Base-by-base conservation (phyloP, 1,140 invertebrate genomes). In the Aphelinus certus region DNA sequence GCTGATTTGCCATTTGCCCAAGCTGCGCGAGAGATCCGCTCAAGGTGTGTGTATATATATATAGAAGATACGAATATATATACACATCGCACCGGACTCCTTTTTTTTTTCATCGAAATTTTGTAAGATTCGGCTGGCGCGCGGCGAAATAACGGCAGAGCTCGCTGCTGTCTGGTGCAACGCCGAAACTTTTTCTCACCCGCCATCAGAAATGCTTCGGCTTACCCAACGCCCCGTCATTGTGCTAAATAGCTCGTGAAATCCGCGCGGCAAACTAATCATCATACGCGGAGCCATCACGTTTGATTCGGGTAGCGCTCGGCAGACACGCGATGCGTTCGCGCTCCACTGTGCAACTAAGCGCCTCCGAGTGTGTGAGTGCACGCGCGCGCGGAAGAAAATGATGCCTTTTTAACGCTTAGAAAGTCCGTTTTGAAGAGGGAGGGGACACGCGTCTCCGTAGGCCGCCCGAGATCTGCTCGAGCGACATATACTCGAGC, bases 171-270 rank as follows among this genome's bases (percentile, higher is more conserved):
- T 43, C 48, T 53, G 3, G 9, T 56, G 61, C 62, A 72, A 65
- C n/a, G 61, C 47, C 61, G 56, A 51, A 70, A 65, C 26, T 58
- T 72, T 51, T 72, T 72, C 71, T 72, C 63, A 72, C 71, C 51
- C 4, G 53, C 55, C 26, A 26, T 57, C 26, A n/a, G 56, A 3
- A 67, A 57, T 60, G 26, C 10, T 68, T 58, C 56, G 26, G 9
- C 42, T 72, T 72, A 65, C 71, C n/a, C 49, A 72, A 64, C 26
- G 26, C 26, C 26, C 26, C 56, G 6, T 57, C 47, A 66, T 45
- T 71, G 60, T 57, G 58, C 1, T 73, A 73, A 60, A 55, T 73
- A 67, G 63, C 26, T 66, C 63, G 47, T 45, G 48, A 73, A 73
- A 61, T 73, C 53, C 56, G 47, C 26, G 62, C 46, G 55, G 10